phyloP scores from a whole-genome alignment of 2,113 vertebrate genomes.

The Polypterus bichir region DNA sequence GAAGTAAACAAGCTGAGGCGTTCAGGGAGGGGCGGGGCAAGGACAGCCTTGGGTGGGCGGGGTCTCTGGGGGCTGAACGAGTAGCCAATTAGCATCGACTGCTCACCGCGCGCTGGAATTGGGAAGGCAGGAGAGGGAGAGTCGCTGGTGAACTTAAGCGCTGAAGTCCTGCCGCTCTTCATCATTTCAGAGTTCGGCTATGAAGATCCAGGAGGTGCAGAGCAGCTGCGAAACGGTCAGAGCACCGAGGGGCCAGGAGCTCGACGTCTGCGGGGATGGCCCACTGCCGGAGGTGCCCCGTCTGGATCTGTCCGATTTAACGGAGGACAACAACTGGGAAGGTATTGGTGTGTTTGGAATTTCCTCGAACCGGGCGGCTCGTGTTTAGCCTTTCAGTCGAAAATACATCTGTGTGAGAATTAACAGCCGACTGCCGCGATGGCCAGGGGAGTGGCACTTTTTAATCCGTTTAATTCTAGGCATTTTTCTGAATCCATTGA shows the following conservation, averaged over 20 bases:
- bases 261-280: conserved; percentile 52
- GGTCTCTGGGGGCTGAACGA: conserved; percentile 17
- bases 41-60: background rate
- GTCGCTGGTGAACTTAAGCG: conserved; percentile 45
- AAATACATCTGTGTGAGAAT: no score
- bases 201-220: conserved; percentile 91
- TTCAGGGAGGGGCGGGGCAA: conserved; percentile 11
- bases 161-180: conserved; percentile 37
- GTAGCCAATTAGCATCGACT: conserved; percentile 38
- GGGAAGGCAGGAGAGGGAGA: conserved; percentile 31
- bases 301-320: conserved; percentile 71
- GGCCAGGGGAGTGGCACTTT: no score
- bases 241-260: conserved; percentile 44
- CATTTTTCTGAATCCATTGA: no score
- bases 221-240: conserved; percentile 55
- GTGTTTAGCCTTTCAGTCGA: no score
- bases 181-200: conserved; percentile 60
- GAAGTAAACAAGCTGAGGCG: conserved; percentile 44
- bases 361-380: background rate
- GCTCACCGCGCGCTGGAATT: conserved; percentile 22
- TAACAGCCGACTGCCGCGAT: no score
- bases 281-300: conserved; percentile 59
- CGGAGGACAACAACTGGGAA: conserved; percentile 76
- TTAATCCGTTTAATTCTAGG: no score
- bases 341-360: conserved; percentile 45